Conservation (phyloP, 2,888 invertebrate species). For the Nemurella pictetii region DNA sequence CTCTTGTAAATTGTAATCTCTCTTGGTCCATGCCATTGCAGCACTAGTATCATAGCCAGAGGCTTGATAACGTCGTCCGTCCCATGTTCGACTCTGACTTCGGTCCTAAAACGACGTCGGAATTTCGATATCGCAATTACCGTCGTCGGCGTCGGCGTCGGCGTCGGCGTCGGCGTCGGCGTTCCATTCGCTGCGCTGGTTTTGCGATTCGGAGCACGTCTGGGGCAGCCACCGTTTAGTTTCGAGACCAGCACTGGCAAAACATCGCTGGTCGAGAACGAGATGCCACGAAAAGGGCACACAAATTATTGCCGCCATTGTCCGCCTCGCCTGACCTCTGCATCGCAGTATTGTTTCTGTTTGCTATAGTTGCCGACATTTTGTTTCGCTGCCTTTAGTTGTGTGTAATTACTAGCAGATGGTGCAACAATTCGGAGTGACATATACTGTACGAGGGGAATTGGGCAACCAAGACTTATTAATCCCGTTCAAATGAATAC, state of each 20-base stretch:
- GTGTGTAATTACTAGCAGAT: background rate
- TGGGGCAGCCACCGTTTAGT: slow-evolving; percentile 20
- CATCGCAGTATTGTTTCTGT: background rate
- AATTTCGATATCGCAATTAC: slow-evolving; percentile 32
- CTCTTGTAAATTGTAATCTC: background rate
- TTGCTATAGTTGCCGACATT: background rate
- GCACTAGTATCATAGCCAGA: slow-evolving; percentile 19
- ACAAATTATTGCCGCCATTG: background rate
- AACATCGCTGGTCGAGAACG: background rate
- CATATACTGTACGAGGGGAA: too few species aligned
- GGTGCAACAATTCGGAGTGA: background rate
- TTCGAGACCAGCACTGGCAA: slow-evolving; percentile 26
- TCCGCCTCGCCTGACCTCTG: background rate
- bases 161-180: background rate
- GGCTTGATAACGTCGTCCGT: slow-evolving; percentile 7
- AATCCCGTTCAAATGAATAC: too few species aligned
- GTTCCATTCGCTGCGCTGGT: background rate
- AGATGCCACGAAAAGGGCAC: background rate
- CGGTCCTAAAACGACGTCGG: slow-evolving; percentile 21
- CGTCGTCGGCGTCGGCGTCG: background rate
- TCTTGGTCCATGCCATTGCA: background rate
- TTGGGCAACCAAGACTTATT: background rate
- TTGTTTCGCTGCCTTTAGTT: background rate
- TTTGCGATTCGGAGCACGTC: slow-evolving; percentile 15
- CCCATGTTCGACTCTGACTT: slow-evolving; percentile 9